Base-by-base conservation (phyloP, 2,797 vertebrate species). In the Lophius americanus region DNA sequence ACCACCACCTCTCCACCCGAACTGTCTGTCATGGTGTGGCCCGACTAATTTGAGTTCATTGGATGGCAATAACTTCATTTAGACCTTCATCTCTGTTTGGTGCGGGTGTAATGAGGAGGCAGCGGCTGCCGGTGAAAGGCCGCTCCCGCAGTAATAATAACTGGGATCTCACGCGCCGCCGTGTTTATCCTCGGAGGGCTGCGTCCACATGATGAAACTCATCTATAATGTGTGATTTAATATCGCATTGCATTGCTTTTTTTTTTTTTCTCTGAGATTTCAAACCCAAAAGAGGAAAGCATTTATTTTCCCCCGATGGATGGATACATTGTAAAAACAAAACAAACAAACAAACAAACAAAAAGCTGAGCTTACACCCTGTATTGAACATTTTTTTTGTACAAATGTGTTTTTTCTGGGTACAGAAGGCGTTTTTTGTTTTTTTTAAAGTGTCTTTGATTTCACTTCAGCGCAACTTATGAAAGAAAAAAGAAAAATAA, bases 21-120 rank as follows among this genome's bases (percentile, higher is more conserved):
- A 85, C 87, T 91, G 90, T 84, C 88, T 91, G 85, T 92, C 90
- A 90, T 70, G 64, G 73, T 84, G 84, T 81, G 88, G 86, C 90
- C 89, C 57, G 79, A 84, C 87, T 93, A 92, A 94, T 94, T 92
- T 91, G 88, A 92, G 91, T 93, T 92, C 92, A 92, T 86, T 92
- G 92, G 90, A 92, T 90, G 91, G 92, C 92, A 93, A 90, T 93
- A 94, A 93, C 90, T 94, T 94, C 90, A 93, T 94, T 91, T 93
- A 83, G 81, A 92, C 67, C 88, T 85, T 90, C 88, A 88, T 90
- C 88, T 93, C 79, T 91, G 87, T 88, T 80, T 77, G 76, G 82
- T 82, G 61, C 82, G 86, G 81, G 79, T 78, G 89, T 93, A 94
- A 94, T 94, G 92, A 93, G 90, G 90, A 93, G 88, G 88, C 89